Conservation (phyloP, 2,888 invertebrate genomes). For the Exocentrus adspersus region DNA sequence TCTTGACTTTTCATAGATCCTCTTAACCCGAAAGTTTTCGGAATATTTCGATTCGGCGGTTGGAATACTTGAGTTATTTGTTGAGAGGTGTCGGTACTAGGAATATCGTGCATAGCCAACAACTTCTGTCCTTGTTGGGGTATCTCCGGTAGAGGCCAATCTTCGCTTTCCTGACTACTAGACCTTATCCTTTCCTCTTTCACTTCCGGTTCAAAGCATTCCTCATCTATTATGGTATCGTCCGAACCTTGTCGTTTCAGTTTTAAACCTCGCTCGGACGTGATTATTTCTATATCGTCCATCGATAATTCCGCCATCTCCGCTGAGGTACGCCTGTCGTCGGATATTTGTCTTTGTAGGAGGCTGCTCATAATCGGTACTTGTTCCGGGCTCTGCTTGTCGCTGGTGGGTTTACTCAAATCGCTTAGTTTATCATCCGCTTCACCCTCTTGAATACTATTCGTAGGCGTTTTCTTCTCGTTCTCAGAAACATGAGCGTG, state of each 20-base stretch:
- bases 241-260: constrained; percentile 62
- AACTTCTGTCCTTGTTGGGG: constrained; percentile 63
- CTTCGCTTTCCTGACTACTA: constrained; percentile 78
- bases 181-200: constrained; percentile 54
- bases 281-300: constrained; percentile 67
- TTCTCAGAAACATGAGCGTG: constrained; percentile 71
- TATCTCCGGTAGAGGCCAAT: constrained; percentile 80
- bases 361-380: constrained; percentile 58
- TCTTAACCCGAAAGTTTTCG: constrained; percentile 61
- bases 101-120: constrained; percentile 61
- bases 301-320: constrained; percentile 88
- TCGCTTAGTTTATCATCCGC: constrained; percentile 47
- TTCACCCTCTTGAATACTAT: constrained; percentile 39
- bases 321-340: constrained; percentile 83
- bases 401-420: constrained; percentile 40
- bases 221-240: constrained; percentile 64
- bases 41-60: constrained; percentile 58
- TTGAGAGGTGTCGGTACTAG: constrained; percentile 62
- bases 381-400: constrained; percentile 48
- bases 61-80: constrained; percentile 61
- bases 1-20: constrained; percentile 68
- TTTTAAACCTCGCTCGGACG: constrained; percentile 61
- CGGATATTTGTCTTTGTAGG: constrained; percentile 72
- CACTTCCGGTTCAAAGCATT: constrained; percentile 57
- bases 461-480: constrained; percentile 58